Conservation (phyloP, 2,113 vertebrate genomes). For the Verasper variegatus region DNA sequence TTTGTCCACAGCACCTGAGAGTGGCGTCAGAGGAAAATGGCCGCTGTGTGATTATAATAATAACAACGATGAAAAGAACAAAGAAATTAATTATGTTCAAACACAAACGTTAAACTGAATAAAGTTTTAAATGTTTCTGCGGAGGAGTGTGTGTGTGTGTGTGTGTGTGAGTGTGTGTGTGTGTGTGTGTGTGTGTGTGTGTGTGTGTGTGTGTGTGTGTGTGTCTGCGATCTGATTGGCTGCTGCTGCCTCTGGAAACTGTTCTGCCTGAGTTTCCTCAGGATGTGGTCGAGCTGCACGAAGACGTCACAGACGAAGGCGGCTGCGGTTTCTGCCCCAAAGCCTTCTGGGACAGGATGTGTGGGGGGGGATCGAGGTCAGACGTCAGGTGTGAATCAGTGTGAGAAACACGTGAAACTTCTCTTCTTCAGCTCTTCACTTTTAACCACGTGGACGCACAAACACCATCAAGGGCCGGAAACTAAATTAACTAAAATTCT, state of each 20-base stretch:
- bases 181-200: too few species aligned
- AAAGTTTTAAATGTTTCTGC: too few species aligned
- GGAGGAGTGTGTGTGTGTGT: too few species aligned
- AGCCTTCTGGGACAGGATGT: slow-evolving; percentile 70
- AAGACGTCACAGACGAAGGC: slow-evolving; percentile 66
- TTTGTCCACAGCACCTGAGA: too few species aligned
- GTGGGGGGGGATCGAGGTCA: slow-evolving; percentile 37
- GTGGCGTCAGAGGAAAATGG: too few species aligned
- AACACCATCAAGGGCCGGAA: background rate
- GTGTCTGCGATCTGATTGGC: slow-evolving; percentile 10
- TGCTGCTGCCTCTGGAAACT: slow-evolving; percentile 53
- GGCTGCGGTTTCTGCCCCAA: slow-evolving; percentile 56
- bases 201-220: too few species aligned
- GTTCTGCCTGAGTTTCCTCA: slow-evolving; percentile 69
- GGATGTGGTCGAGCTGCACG: slow-evolving; percentile 74
- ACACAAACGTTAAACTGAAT: too few species aligned
- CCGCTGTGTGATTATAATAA: too few species aligned
- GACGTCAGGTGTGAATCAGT: slow-evolving; percentile 55
- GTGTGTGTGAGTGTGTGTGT: background rate
- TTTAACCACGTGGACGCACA: background rate
- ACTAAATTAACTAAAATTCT: background rate
- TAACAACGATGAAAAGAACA: too few species aligned
- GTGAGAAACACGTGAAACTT: too few species aligned
- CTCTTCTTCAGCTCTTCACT: too few species aligned
- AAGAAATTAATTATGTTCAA: too few species aligned